Base-by-base conservation (phyloP, 1,140 invertebrate genomes). In the Pogonomyrmex californicus region DNA sequence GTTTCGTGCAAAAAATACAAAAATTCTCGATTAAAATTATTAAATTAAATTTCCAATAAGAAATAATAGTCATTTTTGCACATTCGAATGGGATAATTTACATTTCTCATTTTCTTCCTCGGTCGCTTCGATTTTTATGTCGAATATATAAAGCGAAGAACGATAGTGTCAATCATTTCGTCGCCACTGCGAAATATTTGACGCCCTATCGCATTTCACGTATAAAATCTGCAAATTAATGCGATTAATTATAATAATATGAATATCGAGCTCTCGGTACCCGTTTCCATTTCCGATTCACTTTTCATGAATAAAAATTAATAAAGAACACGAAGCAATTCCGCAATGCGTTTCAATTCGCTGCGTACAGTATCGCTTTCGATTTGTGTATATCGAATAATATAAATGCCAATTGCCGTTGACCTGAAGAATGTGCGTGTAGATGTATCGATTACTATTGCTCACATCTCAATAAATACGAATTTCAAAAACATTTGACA, bases 251-350 rank as follows among this genome's bases (percentile, higher is more conserved):
- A 62, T 17, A 38, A 38, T 38, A 41, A 65, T 65, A 65, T 0
- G 41, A 65, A 65, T 65, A 41, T 1, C 38, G 38, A 2, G 7
- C 36, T 65, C n/a, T 17, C 23, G 36, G 23, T 23, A 65, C 12
- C 10, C 9, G 36, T 65, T 23, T 65, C 3, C 7, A 63, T 63
- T 38, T 33, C 3, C 63, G 17, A 41, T 17, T 65, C 63, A n/a
- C 17, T 41, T 63, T 65, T 41, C 36, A 23, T n/a, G 36, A 68
- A 68, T 47, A 47, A 68, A 68, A 68, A 68, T 68, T 30, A 47
- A 68, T 47, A 0, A 68, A 23, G n/a, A 68, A 68, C 23, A 23
- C 17, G 6, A 3, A 41, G 5, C 65, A 47, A 44, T 68, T 68
- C 47, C 10, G 65, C 23, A 23, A 68, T 30, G 41, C 41, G n/a